Evolutionary conservation across 2,888 invertebrate species (phyloP), one percentile per base, ranked within the genome.

Genomic region (Cosmorhoe ocellata): DNA sequence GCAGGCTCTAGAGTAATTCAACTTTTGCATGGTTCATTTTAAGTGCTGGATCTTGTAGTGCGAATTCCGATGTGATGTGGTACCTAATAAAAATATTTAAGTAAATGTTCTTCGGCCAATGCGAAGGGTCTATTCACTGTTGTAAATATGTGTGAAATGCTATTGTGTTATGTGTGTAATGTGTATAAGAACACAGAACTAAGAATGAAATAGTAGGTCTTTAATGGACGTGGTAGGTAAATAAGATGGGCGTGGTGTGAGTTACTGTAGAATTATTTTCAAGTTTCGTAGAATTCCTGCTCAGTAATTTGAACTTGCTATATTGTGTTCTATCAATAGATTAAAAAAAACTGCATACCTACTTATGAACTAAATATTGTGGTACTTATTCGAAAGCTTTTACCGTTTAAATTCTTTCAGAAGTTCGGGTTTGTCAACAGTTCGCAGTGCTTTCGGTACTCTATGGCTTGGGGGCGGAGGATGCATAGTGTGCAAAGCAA

Each of bases 21-120:
- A 71, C 71, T 75, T 64, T 71, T 72, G 71, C 69, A 67, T 65
- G 69, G 71, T 71, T 69, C 71, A 67, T 76, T 79, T 81, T 84
- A 84, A 86, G 84, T 86, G 85, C 81, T 77, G 66, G 79, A 61
- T 78, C 79, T 81, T 83, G 83, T 84, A 79, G 74, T 75, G 69
- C 68, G 68, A 69, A 72, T 66, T 71, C 74, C 73, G 69, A 77
- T 60, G 59, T 64, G 62, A 64, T 65, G 70, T 69, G 58, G 53
- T 56, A 45, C 45, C 55, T 58, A 58, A 53, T 74, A 71, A 74
- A 67, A 74, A 71, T 71, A 66, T 69, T 61, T 55, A 55, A 55
- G 50, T 41, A 46, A 51, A 52, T 40, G 51, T 48, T 56, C 51
- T 57, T 45, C 38, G 47, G 39, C 38, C 33, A 40, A 31, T 33